phyloP scores from a whole-genome alignment of 2,888 invertebrate genomes.

The Noctua janthina region DNA sequence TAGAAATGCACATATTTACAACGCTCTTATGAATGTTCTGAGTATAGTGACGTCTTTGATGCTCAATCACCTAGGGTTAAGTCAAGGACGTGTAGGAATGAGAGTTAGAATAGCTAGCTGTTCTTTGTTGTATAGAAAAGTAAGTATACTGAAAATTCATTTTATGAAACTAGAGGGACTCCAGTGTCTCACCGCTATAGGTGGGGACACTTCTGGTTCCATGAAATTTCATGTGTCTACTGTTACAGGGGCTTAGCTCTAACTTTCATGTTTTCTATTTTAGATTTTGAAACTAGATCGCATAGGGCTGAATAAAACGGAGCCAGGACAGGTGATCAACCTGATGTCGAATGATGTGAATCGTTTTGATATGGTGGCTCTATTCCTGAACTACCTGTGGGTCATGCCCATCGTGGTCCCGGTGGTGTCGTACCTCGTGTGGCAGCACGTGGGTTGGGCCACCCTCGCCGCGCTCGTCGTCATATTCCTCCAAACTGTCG shows the following conservation, averaged over 20 bases:
- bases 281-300: conserved; percentile 89
- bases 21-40: conserved; percentile 90
- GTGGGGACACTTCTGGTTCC: background rate
- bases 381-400: conserved; percentile 94
- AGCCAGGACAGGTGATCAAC: conserved; percentile 95
- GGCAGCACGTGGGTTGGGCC: conserved; percentile 85
- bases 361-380: conserved; percentile 93
- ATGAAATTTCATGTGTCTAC: background rate
- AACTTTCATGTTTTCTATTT: conserved; percentile 56
- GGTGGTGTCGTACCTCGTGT: conserved; percentile 88
- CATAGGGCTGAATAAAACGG: conserved; percentile 90
- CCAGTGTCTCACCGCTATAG: background rate
- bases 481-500: conserved; percentile 91
- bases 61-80: conserved; percentile 91
- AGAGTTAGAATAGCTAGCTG: conserved; percentile 94
- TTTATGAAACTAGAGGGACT: background rate
- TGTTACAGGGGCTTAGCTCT: background rate
- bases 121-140: conserved; percentile 96
- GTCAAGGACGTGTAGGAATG: conserved; percentile 93
- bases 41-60: conserved; percentile 91
- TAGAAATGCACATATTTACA: conserved; percentile 92
- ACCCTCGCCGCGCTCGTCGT: conserved; percentile 83
- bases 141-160: conserved; percentile 72
- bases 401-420: conserved; percentile 94
- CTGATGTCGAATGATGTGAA: conserved; percentile 96